Conservation (phyloP, 64 coral and sea anemone genomes). For the Montipora sp. region DNA sequence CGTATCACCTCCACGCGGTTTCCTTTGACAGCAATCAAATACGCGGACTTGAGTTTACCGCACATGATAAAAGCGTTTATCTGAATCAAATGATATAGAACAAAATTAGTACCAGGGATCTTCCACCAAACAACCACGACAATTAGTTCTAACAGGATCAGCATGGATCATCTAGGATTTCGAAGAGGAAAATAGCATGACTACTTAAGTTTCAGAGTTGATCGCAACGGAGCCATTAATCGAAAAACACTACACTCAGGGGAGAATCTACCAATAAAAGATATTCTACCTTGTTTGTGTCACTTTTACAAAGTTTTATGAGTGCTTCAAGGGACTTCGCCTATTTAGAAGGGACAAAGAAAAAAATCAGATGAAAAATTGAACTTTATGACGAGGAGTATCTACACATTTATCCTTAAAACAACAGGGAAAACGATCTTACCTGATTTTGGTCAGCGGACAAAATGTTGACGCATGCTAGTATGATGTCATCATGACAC, state of each 20-base stretch:
- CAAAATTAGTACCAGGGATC: not conserved
- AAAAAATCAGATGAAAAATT: not conserved
- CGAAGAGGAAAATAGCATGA: no score
- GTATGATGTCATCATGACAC: conserved; percentile 92
- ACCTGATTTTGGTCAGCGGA: conserved; percentile 95
- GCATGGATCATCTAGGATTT: no score
- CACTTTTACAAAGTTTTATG: conserved; percentile 82
- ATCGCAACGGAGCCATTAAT: no score
- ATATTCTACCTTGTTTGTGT: conserved; percentile 81
- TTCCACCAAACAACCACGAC: not conserved
- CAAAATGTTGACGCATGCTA: conserved; percentile 85
- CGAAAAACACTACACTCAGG: no score
- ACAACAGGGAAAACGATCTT: not conserved
- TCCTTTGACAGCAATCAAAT: conserved; percentile 82
- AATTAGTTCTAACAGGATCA: no score
- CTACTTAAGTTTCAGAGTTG: no score
- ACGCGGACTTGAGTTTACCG: conserved; percentile 88
- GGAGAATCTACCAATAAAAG: not conserved
- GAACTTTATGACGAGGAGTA: no score
- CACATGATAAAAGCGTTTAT: conserved; percentile 85
- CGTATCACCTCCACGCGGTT: conserved; percentile 75
- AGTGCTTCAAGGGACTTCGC: conserved; percentile 88
- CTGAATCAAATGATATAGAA: conserved; percentile 38
- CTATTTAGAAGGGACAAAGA: conserved; percentile 33
- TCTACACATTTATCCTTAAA: no score